Base-by-base conservation (phyloP, 2,888 invertebrate species). In the Heteropelma amictum region DNA sequence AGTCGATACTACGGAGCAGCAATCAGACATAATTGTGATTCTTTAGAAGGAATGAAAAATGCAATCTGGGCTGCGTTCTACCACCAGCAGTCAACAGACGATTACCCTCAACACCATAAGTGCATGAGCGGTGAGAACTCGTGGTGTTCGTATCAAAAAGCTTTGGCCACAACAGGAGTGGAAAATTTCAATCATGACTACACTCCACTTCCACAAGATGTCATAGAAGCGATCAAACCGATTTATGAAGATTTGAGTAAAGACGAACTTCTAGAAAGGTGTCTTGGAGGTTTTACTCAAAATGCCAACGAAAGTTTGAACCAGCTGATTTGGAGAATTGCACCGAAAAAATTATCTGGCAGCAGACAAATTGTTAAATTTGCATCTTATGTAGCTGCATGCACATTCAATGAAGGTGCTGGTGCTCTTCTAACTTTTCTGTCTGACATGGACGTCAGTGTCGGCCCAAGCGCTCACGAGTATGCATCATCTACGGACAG, bases 191-290 rank as follows among this genome's bases (percentile, higher is more conserved):
- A 79, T 54, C 82, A 82, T 30, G 72, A 77, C 12, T 82, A 82
- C 54, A 47, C 61, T 28, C 51, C 80, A 56, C 73, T 83, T 68
- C 81, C 82, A 54, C 12, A 60, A 42, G 80, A 83, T 64, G 81
- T 84, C 78, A 30, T 72, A 12, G 28, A 14, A 42, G 81, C 79
- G 5, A 80, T 84, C 14, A 78, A 81, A 33, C 83, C 83, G 5
- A 81, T 84, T 61, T 84, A 83, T 73, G 77, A 81, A 81, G 81
- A 85, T 75, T 79, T 86, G 23, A 83, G 81, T 38, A 81, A 81
- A 21, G 79, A 84, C 26, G 74, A 76, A 45, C 75, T 85, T 35
- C 69, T 85, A 49, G 70, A 77, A 56, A 42, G 77, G 56, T 80
- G 80, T 73, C 67, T 82, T 58, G 81, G 78, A 56, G 77, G 76